Percentiles rank a stretch among this genome's conserved stretches.
These are phyloP conservation scores for Syrmaticus mikado DNA, from an alignment of 2,113 vertebrate genomes.

Conservation along the genomic window DNA sequence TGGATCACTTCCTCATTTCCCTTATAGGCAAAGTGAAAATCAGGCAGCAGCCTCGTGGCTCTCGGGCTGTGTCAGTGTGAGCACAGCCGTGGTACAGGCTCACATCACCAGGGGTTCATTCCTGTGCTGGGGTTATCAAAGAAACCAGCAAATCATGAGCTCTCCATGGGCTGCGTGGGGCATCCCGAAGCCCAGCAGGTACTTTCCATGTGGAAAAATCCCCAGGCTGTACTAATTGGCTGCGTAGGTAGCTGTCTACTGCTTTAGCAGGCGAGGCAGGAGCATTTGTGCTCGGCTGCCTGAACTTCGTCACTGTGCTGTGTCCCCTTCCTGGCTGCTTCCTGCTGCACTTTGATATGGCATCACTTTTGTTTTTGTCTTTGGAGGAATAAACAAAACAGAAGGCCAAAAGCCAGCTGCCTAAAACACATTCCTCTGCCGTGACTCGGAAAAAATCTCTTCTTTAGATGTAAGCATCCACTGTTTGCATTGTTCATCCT, in stretches of 20 bases:
- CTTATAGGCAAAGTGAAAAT: background rate
- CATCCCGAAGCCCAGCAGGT: background rate
- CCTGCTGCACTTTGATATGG: background rate
- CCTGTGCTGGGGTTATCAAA: background rate
- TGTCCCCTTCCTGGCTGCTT: background rate
- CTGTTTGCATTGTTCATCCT: conserved; percentile 2
- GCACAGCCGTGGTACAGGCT: accelerated
- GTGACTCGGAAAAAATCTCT: background rate
- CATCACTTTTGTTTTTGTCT: conserved; percentile 13
- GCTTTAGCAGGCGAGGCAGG: background rate
- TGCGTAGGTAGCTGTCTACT: background rate
- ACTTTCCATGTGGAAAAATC: background rate
- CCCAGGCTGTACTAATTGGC: background rate
- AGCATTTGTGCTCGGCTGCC: background rate
- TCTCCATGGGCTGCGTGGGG: background rate
- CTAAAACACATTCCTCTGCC: conserved; percentile 19
- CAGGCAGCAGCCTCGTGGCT: background rate
- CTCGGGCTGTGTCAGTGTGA: background rate
- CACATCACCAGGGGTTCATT: background rate
- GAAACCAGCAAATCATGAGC: background rate
- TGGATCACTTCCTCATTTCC: background rate
- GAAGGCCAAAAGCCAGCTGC: background rate
- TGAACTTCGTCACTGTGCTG: background rate
- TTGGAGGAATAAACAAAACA: conserved; percentile 29
- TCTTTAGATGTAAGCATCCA: background rate